phyloP scores from a whole-genome alignment of 2,888 invertebrate species.

The Diarsia dahlii region DNA sequence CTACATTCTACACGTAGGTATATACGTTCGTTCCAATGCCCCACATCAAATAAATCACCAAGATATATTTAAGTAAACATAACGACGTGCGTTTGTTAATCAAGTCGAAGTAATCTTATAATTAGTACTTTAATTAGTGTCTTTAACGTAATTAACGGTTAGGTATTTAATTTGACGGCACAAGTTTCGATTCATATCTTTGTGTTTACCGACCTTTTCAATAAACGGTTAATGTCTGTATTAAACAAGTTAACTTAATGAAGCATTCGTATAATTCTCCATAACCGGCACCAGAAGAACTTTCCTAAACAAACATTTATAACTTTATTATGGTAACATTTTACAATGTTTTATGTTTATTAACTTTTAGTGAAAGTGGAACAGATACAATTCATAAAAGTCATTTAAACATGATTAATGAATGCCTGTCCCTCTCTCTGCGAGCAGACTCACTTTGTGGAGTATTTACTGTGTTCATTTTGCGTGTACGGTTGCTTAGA shows the following conservation, averaged over 20 bases:
- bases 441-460: too few species aligned
- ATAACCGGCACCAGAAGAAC: neutral
- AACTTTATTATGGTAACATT: slow-evolving; percentile 10
- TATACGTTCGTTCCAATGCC: too few species aligned
- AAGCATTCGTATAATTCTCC: neutral
- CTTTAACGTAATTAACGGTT: slow-evolving; percentile 3
- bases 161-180: slow-evolving; percentile 16
- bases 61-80: neutral
- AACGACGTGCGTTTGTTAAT: slow-evolving; percentile 6
- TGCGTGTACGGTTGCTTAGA: neutral
- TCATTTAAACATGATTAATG: neutral
- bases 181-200: slow-evolving; percentile 5
- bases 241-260: neutral
- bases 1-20: neutral
- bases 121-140: slow-evolving; percentile 18
- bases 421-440: neutral
- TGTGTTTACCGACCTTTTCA: slow-evolving; percentile 4
- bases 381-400: slow-evolving; percentile 18
- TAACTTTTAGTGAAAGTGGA: slow-evolving; percentile 16
- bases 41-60: neutral
- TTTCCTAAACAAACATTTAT: slow-evolving; percentile 18
- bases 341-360: slow-evolving; percentile 28
- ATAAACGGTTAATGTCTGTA: neutral
- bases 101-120: slow-evolving; percentile 10
- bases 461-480: neutral